A percentile compares a stretch with the other conserved stretches of the same genome.
These are phyloP conservation scores for Oreochromis aureus DNA, from an alignment of 2,113 vertebrate species.

Conservation along the genomic window DNA sequence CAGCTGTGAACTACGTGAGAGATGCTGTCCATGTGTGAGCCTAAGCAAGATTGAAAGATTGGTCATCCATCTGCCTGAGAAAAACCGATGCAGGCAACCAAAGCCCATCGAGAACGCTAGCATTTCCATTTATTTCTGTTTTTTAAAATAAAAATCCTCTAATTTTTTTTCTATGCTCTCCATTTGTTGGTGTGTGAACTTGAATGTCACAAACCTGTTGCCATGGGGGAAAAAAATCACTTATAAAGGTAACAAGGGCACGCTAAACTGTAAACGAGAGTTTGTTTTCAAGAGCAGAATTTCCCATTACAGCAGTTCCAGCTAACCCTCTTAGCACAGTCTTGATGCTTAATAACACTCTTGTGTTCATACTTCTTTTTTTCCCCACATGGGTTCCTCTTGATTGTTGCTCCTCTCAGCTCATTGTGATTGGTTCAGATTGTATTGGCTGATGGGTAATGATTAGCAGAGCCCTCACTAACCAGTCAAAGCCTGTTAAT, in stretches of 20 bases:
- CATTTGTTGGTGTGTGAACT: neutral
- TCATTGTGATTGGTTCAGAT: constrained; percentile 1
- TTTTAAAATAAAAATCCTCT: neutral
- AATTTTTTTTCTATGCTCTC: neutral
- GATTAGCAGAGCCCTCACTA: neutral
- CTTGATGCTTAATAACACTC: neutral
- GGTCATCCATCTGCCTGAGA: neutral
- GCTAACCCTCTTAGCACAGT: neutral
- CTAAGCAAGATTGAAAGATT: constrained; percentile 7
- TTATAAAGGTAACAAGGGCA: neutral
- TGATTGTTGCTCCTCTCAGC: neutral
- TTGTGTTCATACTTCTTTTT: neutral
- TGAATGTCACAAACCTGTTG: neutral
- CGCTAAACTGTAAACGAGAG: neutral
- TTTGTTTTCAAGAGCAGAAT: neutral
- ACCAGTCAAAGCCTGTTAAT: constrained; percentile 39
- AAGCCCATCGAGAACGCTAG: neutral
- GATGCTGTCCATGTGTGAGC: constrained; percentile 1
- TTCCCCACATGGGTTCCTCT: neutral
- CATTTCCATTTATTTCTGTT: neutral
- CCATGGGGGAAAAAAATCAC: neutral
- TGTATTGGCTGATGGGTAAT: neutral
- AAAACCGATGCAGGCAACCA: neutral
- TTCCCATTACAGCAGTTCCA: neutral
- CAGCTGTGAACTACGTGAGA: neutral